These are phyloP conservation scores for Notarius quadriscutis DNA, from an alignment of 2,113 vertebrate genomes.

Conservation along the genomic window DNA sequence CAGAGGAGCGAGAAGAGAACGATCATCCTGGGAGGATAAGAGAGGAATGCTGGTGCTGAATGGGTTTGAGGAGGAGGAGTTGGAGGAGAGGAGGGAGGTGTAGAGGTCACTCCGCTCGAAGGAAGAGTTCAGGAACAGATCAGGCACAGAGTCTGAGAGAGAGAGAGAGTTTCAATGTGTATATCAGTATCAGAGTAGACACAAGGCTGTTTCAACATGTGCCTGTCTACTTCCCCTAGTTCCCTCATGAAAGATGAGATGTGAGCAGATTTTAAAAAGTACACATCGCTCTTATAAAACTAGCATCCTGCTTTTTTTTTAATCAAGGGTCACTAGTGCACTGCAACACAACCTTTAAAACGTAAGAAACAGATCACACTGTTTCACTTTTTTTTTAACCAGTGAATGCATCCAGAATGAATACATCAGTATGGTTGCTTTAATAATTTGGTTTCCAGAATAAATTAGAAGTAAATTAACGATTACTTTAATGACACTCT, in stretches of 20 bases:
- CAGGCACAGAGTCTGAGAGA: constrained; percentile 67
- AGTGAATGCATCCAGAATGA: too few relatives aligned
- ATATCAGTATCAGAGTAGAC: background rate
- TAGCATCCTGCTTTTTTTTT: too few relatives aligned
- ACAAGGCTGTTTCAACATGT: background rate
- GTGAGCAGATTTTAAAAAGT: background rate
- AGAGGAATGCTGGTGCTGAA: constrained; percentile 26
- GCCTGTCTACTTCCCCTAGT: background rate
- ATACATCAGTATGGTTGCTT: too few relatives aligned
- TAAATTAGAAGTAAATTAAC: background rate
- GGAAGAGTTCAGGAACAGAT: constrained; percentile 69
- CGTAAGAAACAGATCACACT: too few relatives aligned
- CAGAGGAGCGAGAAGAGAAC: constrained; percentile 43
- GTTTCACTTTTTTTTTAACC: background rate
- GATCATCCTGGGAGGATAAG: constrained; percentile 40
- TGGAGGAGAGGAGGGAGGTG: constrained; percentile 85
- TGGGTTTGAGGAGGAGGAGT: constrained; percentile 52
- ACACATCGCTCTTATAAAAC: background rate
- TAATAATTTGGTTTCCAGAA: background rate
- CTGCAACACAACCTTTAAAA: too few relatives aligned
- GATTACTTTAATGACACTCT: background rate
- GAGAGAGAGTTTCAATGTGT: constrained; percentile 10
- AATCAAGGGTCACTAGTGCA: too few relatives aligned
- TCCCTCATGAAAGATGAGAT: background rate
- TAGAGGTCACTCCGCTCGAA: constrained; percentile 82